A percentile compares a stretch with the other conserved stretches of the same genome.
Conservation (phyloP, 2,888 invertebrate species). For the Syrista parreyssii region DNA sequence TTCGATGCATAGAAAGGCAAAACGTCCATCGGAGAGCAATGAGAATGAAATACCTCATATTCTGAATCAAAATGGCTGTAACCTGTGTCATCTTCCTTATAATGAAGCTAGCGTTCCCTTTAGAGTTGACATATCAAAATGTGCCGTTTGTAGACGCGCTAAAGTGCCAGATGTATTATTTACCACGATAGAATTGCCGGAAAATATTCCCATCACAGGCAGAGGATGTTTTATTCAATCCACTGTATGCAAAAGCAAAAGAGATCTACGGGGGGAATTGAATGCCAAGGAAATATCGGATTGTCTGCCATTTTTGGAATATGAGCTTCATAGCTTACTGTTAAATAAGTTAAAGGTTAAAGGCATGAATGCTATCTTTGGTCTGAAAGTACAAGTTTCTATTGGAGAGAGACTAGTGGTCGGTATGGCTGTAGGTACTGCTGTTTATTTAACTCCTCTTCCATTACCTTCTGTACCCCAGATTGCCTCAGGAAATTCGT, state of each 20-base stretch:
- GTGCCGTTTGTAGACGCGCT: slow-evolving; percentile 77
- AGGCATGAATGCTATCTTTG: slow-evolving; percentile 95
- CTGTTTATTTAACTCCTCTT: slow-evolving; percentile 80
- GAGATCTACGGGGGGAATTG: slow-evolving; percentile 83
- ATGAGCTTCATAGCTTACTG: slow-evolving; percentile 91
- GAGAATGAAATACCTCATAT: slow-evolving; percentile 63
- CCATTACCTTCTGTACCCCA: slow-evolving; percentile 81
- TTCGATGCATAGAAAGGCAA: slow-evolving; percentile 30
- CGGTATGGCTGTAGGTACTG: slow-evolving; percentile 90
- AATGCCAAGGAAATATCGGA: slow-evolving; percentile 95
- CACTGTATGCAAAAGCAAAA: slow-evolving; percentile 81
- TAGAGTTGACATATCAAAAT: slow-evolving; percentile 78
- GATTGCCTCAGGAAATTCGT: slow-evolving; percentile 75
- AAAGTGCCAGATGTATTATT: slow-evolving; percentile 92
- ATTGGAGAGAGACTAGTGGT: slow-evolving; percentile 91
- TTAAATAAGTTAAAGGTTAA: slow-evolving; percentile 92
- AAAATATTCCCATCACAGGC: slow-evolving; percentile 78
- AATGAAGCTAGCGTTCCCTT: slow-evolving; percentile 78
- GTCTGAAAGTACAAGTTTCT: slow-evolving; percentile 76
- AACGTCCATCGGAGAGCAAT: slow-evolving; percentile 53
- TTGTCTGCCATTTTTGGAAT: slow-evolving; percentile 94
- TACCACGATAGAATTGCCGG: slow-evolving; percentile 89
- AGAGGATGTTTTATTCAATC: slow-evolving; percentile 77
- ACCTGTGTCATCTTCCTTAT: slow-evolving; percentile 87
- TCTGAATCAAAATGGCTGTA: slow-evolving; percentile 63